Percentiles rank a stretch among this genome's conserved stretches.
These are phyloP conservation scores for Platichthys stellatus DNA, from an alignment of 2,113 vertebrate genomes.

Conservation along the genomic window DNA sequence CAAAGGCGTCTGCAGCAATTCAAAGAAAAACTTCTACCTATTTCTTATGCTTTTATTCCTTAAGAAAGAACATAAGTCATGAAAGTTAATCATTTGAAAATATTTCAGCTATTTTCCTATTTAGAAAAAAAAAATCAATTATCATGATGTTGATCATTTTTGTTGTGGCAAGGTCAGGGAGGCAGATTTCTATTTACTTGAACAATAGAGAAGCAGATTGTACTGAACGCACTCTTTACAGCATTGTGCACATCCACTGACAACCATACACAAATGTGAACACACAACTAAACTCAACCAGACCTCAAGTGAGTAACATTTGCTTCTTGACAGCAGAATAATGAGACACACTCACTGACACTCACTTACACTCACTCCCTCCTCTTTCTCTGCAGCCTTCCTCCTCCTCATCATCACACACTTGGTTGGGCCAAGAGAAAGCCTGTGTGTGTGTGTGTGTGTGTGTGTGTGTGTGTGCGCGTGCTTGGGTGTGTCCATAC, in stretches of 20 bases:
- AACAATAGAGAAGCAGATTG: slow-evolving; percentile 5
- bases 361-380: slow-evolving; percentile 39
- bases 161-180: slow-evolving; percentile 20
- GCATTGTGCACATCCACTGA: not conserved
- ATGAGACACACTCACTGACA: slow-evolving; percentile 39
- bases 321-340: slow-evolving; percentile 39
- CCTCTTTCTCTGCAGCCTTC: slow-evolving; percentile 75
- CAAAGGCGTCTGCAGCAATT: not conserved
- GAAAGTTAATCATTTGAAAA: not conserved
- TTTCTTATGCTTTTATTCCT: not conserved
- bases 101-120: slow-evolving; percentile 25
- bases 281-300: slow-evolving; percentile 9
- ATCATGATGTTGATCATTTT: not conserved
- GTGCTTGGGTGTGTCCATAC: slow-evolving; percentile 60
- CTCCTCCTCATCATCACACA: slow-evolving; percentile 86
- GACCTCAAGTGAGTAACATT: slow-evolving; percentile 39
- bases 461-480: slow-evolving; percentile 26
- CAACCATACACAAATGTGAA: not conserved
- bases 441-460: slow-evolving; percentile 38
- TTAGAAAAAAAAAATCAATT: slow-evolving; percentile 26
- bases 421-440: slow-evolving; percentile 84
- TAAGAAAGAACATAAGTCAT: not conserved
- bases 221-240: not conserved
- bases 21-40: no score
- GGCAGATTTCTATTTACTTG: slow-evolving; percentile 3